Evolutionary conservation across 2,888 invertebrate species (phyloP).

Genomic region (Andrena dorsata): DNA sequence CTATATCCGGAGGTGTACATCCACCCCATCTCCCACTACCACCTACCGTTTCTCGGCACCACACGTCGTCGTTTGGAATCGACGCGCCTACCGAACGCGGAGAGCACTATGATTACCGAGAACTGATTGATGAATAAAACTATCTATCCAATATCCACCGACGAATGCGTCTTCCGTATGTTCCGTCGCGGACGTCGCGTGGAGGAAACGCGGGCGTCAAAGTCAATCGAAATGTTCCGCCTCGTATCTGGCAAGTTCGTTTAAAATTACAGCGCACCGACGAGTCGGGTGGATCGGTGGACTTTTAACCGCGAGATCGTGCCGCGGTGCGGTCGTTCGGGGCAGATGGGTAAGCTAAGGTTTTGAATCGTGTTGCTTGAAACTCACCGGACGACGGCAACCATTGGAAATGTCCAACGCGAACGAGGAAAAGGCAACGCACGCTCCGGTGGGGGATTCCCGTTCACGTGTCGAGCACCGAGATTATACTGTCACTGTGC

Average conservation of each 20-base stretch:
- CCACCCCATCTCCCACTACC: neutral
- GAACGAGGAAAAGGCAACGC: conserved; percentile 59
- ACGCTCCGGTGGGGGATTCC: conserved; percentile 27
- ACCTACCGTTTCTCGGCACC: neutral
- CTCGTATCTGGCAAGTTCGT: neutral
- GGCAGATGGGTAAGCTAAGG: conserved; percentile 4
- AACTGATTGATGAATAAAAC: too few relatives aligned
- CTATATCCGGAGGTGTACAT: neutral
- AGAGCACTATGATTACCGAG: neutral
- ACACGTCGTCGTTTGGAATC: neutral
- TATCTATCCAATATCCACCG: too few relatives aligned
- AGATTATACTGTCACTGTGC: conserved; percentile 54
- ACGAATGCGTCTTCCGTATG: conserved; percentile 38
- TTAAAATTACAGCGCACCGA: neutral
- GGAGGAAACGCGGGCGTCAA: conserved; percentile 47
- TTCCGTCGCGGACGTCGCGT: conserved; percentile 57
- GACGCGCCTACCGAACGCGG: neutral
- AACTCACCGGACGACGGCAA: conserved; percentile 81
- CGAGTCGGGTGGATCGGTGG: neutral
- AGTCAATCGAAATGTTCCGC: conserved; percentile 42
- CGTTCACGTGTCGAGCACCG: conserved; percentile 4
- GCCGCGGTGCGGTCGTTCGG: neutral
- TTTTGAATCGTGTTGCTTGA: conserved; percentile 42
- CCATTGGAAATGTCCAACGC: conserved; percentile 78
- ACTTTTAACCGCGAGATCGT: conserved; percentile 19